Conservation (phyloP, 2,797 vertebrate species). For the Sandelia bainsii region DNA sequence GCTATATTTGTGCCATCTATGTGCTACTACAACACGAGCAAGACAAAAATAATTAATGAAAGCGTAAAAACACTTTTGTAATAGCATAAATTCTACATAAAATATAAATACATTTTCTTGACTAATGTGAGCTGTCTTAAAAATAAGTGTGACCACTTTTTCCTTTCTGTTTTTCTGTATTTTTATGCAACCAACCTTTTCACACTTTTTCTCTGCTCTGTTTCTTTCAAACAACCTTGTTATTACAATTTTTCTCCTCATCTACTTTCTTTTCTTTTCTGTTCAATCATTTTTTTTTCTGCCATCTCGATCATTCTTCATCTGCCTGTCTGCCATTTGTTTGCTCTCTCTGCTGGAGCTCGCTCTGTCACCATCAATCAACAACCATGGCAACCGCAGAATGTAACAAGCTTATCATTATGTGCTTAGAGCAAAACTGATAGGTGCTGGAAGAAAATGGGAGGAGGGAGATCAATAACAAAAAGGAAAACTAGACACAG, state of each 20-base stretch:
- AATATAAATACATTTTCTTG: background rate
- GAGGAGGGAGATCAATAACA: constrained; percentile 60
- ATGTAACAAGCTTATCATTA: constrained; percentile 77
- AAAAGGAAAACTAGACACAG: constrained; percentile 47
- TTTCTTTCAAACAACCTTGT: constrained; percentile 33
- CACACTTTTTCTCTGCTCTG: constrained; percentile 1
- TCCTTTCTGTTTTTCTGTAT: background rate
- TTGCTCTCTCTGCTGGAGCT: constrained; percentile 39
- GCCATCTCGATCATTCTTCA: constrained; percentile 44
- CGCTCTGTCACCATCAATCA: constrained; percentile 77
- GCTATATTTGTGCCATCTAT: background rate
- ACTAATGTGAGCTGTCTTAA: background rate
- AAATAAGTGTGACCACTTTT: background rate
- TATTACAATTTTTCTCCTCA: constrained; percentile 14
- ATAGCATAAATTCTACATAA: constrained; percentile 5
- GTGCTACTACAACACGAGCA: background rate
- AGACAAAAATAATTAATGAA: background rate
- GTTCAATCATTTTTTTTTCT: constrained; percentile 24
- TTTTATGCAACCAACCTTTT: background rate
- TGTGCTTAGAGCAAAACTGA: constrained; percentile 75
- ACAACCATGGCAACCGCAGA: constrained; percentile 76
- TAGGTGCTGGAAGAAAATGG: constrained; percentile 67
- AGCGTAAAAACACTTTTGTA: background rate
- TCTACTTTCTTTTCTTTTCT: constrained; percentile 17
- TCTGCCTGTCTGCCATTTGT: constrained; percentile 47